Base-by-base conservation (phyloP, 2,113 vertebrate genomes). In the Pterocles orientalis region DNA sequence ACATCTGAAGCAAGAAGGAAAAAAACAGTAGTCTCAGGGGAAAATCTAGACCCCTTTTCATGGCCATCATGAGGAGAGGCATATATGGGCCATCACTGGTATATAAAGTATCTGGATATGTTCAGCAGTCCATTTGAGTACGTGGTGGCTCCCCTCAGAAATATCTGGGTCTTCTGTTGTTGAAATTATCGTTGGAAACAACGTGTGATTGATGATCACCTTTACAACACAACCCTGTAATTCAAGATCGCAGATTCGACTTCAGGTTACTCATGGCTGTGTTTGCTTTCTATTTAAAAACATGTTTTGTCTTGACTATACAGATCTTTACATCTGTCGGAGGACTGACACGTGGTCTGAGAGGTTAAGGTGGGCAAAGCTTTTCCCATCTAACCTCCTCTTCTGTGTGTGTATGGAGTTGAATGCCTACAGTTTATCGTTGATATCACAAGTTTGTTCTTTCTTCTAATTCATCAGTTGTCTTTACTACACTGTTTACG, bases 81-180 rank as follows among this genome's bases (percentile, higher is more conserved):
- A 9, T 47, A 17, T 28, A 17, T 33, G 18, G 53, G 20, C 18
- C 19, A 18, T n/a, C 14, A 8, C 2, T 9, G 36, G 15, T 18
- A 53, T 29, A 48, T 16, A 10, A 47, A 58, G n/a, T 12, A 15
- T 25, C 66, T 60, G 58, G 36, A 39, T 65, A 58, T 7, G 16
- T 58, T 71, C 43, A 41, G 16, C 28, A 60, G 36, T 39, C 45
- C 28, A 3, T 51, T 24, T n/a, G 28, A 47, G 26, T 29, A 25
- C n/a, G 28, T n/a, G 36, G 6, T 47, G 51, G 16, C 45, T 66
- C 26, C 34, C 16, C 24, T 51, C 15, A 0, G 1, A 47, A 45
- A 39, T 18, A 8, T 60, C 20, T 0, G 12, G 17, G 9, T 60
- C 33, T 51, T 72, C 41, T 0, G 0, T 50, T 39, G 17, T 60